These are phyloP conservation scores for Andrena minutula DNA, from an alignment of 2,888 invertebrate species.

Conservation along the genomic window DNA sequence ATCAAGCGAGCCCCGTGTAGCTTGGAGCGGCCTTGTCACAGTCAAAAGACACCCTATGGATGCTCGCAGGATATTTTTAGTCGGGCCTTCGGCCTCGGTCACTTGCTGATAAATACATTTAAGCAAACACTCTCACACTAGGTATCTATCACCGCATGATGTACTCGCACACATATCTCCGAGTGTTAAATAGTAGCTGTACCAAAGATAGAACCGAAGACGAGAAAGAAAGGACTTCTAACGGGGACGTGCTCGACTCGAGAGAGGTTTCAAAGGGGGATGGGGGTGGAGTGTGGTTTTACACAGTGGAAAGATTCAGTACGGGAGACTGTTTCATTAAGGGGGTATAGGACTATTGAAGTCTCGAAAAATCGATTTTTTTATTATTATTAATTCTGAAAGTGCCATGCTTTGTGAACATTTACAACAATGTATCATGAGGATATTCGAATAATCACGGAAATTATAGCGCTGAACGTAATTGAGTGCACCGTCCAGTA, in stretches of 20 bases:
- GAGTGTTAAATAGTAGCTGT: constrained; percentile 25
- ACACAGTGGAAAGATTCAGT: background rate
- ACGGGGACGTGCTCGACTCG: background rate
- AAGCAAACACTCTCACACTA: constrained; percentile 33
- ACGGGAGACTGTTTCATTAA: background rate
- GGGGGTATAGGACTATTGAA: too few relatives aligned
- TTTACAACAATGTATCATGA: too few relatives aligned
- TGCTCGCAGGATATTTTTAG: constrained; percentile 38
- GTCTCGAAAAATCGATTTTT: too few relatives aligned
- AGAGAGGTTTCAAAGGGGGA: background rate
- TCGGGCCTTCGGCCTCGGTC: constrained; percentile 15
- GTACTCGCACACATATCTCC: constrained; percentile 56
- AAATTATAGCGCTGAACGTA: too few relatives aligned
- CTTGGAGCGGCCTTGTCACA: constrained; percentile 57
- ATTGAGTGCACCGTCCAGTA: too few relatives aligned
- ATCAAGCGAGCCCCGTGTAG: constrained; percentile 35
- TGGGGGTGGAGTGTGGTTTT: too few relatives aligned
- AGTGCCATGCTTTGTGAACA: too few relatives aligned
- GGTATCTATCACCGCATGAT: constrained; percentile 43
- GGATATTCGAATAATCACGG: too few relatives aligned
- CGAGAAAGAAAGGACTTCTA: constrained; percentile 18
- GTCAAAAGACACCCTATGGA: constrained; percentile 29
- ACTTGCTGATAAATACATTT: constrained; percentile 48
- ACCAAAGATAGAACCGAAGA: background rate
- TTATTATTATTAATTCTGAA: too few relatives aligned